These are phyloP conservation scores for Coreius guichenoti DNA, from an alignment of 2,797 vertebrate genomes.

Conservation along the genomic window DNA sequence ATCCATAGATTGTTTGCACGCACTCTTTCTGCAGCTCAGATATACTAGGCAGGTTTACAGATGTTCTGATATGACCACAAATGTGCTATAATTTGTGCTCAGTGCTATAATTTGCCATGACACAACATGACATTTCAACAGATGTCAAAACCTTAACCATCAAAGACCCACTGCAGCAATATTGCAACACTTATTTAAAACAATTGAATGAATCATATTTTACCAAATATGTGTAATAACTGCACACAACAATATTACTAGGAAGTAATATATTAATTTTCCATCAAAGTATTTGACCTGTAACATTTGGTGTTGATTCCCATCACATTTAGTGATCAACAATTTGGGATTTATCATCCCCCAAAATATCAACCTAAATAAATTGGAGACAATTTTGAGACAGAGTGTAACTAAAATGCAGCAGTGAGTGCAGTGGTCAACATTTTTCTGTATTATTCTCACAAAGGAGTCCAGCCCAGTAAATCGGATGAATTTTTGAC, in stretches of 20 bases:
- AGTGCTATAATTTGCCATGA: neutral
- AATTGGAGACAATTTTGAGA: neutral
- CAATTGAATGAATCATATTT: neutral
- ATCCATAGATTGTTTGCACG: neutral
- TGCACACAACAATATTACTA: neutral
- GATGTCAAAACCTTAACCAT: neutral
- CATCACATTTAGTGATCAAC: neutral
- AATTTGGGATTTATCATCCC: neutral
- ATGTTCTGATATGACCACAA: neutral
- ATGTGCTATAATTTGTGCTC: too few relatives aligned
- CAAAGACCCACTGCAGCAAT: neutral
- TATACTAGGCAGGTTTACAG: neutral
- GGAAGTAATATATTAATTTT: neutral
- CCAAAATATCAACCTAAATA: slow-evolving; percentile 1
- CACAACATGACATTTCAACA: neutral
- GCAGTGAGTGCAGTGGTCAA: neutral
- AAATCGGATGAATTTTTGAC: neutral
- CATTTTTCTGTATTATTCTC: neutral
- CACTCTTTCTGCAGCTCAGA: slow-evolving; percentile 4
- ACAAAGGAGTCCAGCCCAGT: neutral
- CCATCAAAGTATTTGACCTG: neutral
- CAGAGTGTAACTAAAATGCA: neutral
- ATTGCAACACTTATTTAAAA: neutral
- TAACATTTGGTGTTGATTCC: neutral
- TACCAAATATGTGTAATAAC: neutral